A percentile compares a stretch with the other conserved stretches of the same genome.
phyloP scores from a whole-genome alignment of 2,113 vertebrate genomes.

The Chitala chitala region DNA sequence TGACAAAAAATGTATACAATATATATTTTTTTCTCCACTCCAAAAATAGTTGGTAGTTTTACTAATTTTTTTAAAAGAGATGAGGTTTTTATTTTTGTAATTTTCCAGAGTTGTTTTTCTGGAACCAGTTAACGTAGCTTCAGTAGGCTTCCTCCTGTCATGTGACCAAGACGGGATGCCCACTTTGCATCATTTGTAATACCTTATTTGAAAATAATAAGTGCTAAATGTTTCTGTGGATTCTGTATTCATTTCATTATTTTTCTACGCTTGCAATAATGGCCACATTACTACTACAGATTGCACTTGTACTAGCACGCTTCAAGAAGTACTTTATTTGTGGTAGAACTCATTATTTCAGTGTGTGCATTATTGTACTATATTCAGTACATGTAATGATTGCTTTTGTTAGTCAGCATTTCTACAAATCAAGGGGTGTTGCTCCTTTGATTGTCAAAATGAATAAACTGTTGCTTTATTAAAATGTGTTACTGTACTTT shows the following conservation, averaged over 20 bases:
- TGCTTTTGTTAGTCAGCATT: slow-evolving; percentile 9
- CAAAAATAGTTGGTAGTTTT: slow-evolving; percentile 47
- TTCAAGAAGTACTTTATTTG: slow-evolving; percentile 15
- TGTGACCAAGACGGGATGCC: slow-evolving; percentile 48
- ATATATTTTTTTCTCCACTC: slow-evolving; percentile 38
- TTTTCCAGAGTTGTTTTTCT: slow-evolving; percentile 41
- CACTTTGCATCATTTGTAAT: slow-evolving; percentile 41
- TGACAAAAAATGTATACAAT: slow-evolving; percentile 23
- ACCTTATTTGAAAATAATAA: slow-evolving; percentile 51
- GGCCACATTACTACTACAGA: neutral
- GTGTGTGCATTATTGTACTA: neutral
- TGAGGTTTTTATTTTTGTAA: slow-evolving; percentile 44
- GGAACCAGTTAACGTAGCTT: slow-evolving; percentile 36
- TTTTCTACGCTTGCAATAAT: slow-evolving; percentile 18
- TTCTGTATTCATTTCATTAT: slow-evolving; percentile 14
- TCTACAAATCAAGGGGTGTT: neutral
- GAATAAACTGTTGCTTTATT: slow-evolving; percentile 4
- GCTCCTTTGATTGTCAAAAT: slow-evolving; percentile 12
- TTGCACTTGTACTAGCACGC: slow-evolving; percentile 12
- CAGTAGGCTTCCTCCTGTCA: slow-evolving; percentile 35
- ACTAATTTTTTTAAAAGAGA: slow-evolving; percentile 44
- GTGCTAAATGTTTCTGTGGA: slow-evolving; percentile 18
- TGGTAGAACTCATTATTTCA: neutral
- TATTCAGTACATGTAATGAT: slow-evolving; percentile 2
- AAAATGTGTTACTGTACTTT: too few species aligned